A percentile compares a stretch with the other conserved stretches of the same genome.
These are phyloP conservation scores for Morpho deidamia DNA, from an alignment of 2,888 invertebrate species.

Conservation along the genomic window DNA sequence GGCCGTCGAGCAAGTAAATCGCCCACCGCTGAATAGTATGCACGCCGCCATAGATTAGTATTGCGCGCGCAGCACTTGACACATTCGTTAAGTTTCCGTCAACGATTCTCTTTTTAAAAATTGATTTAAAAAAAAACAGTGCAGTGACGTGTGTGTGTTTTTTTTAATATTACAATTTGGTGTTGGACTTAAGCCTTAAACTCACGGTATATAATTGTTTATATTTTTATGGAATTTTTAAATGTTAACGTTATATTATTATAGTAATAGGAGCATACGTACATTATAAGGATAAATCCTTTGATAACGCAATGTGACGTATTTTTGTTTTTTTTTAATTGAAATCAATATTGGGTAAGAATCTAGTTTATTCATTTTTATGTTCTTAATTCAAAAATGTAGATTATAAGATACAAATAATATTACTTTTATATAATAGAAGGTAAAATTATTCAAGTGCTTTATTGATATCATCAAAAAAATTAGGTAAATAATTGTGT, in stretches of 20 bases:
- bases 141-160: constrained; percentile 7
- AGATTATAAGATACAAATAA: too few relatives aligned
- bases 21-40: constrained; percentile 37
- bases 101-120: constrained; percentile 13
- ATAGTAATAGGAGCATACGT: too few relatives aligned
- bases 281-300: too few relatives aligned
- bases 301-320: too few relatives aligned
- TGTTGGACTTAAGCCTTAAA: constrained; percentile 3
- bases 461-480: too few relatives aligned
- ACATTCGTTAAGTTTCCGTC: constrained; percentile 24
- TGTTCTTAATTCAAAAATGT: too few relatives aligned
- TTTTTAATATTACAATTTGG: not conserved
- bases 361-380: too few relatives aligned
- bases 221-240: not conserved
- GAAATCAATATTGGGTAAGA: too few relatives aligned
- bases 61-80: constrained; percentile 49
- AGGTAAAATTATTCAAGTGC: too few relatives aligned
- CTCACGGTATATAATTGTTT: not conserved
- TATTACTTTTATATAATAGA: too few relatives aligned
- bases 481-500: too few relatives aligned
- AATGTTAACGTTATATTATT: not conserved
- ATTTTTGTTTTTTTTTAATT: too few relatives aligned
- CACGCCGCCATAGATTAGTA: constrained; percentile 51
- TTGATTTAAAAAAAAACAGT: not conserved
- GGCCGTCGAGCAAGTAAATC: constrained; percentile 49